Evolutionary conservation across 2,113 vertebrate species (phyloP), one percentile per base, ranked within the genome.

Genomic region (Physeter macrocephalus): DNA sequence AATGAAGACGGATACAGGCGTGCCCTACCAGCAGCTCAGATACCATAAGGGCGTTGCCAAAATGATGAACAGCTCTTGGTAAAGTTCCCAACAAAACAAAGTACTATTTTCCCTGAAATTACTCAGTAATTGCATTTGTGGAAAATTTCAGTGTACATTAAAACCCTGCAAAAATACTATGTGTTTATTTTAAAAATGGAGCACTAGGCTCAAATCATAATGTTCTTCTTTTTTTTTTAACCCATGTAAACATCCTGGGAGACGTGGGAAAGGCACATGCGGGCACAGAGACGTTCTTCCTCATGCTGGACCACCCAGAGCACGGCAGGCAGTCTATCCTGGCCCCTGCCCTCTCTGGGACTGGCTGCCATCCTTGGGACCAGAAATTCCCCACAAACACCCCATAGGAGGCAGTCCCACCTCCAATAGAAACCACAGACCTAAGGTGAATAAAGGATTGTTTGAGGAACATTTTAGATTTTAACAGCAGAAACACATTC

Each of bases 201-300:
- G 36, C 29, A 5, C 23, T 39, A 46, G n/a, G 46, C 25, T 72
- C 8, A 4, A 64, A 36, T 36, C 31, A 13, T 23, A 36, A 36
- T 10, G 27, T 57, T 57, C 87, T 18, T 36, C n/a, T 27, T 52
- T 52, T 49, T 52, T 52, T 52, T 61, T n/a, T 52, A n/a, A 71
- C 21, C 43, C 46, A 0, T 1, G 1, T 27, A 46, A 66, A 87
- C 27, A 34, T 36, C 46, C 36, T 17, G 18, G 46, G 78, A n/a
- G 43, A 15, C 2, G 1, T 0, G 8, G 2, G 74, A n/a, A 46
- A 81, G 36, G 62, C 64, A 13, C 0, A 0, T 0, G 23, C 52
- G 9, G 20, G 43, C 12, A 10, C 8, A 59, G 69, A 11, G 41
- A 20, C 8, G 0, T 5, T 27, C 85, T 69, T 41, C 31, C 11